Base-by-base conservation (phyloP, 2,797 vertebrate genomes). In the Fundulus diaphanus region DNA sequence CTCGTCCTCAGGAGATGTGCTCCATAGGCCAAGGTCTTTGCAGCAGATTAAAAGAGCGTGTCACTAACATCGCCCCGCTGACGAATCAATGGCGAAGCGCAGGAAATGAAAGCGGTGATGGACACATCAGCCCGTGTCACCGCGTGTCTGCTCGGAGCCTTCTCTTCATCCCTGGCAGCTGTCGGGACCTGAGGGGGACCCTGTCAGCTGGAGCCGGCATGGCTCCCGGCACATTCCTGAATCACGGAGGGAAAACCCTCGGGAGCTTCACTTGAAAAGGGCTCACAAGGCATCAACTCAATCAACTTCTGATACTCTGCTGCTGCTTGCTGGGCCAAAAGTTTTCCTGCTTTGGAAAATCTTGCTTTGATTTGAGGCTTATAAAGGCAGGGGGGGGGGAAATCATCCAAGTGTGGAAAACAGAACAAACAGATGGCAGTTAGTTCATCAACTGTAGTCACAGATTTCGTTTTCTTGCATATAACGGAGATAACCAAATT, bases 61-160 rank as follows among this genome's bases (percentile, higher is more conserved):
- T 89, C 87, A 90, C 83, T 81, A 72, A 73, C 88, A 92, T 92
- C 90, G 87, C 81, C 88, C 86, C 22, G 82, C 82, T 78, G 16
- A 88, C 86, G 88, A 90, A 92, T 91, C 91, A 77, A 92, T 89
- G 85, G 89, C 76, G 33, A 48, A 56, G 86, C 75, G 71, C 72
- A 74, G 84, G 91, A 93, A 93, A 95, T 93, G 90, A 93, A 93
- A 91, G 92, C 85, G 70, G 85, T 89, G 93, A 93, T 82, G 83
- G 91, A 92, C 74, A 87, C 91, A 89, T 93, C 92, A 87, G 77
- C 88, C 89, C 84, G 89, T 89, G 92, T 93, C 92, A 90, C 81
- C 71, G 79, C 40, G 70, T 67, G 88, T 92, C 87, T 73, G 42
- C 80, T 84, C 70, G 3, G 68, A 77, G 77, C 77, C 44, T 87